A percentile compares a stretch with the other conserved stretches of the same genome.
Evolutionary conservation across 2,888 invertebrate genomes (phyloP).

Genomic region (Pristionchus maxplancki): DNA sequence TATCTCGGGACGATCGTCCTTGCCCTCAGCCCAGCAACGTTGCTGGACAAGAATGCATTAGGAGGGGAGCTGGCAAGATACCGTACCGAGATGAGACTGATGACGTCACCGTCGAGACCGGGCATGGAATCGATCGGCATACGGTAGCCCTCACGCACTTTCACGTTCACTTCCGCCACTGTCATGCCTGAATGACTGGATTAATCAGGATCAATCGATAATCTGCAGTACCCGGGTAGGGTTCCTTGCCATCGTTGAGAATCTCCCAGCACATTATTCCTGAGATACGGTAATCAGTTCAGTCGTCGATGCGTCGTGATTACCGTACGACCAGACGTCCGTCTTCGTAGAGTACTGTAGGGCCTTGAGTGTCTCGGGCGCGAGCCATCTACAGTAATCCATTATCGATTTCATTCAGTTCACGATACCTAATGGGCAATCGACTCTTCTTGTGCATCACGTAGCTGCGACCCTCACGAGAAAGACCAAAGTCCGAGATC

Average conservation of each 20-base stretch:
- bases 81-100: constrained; percentile 13
- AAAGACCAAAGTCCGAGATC: constrained; percentile 64
- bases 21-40: neutral
- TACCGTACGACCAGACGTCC: constrained; percentile 52
- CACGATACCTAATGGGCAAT: constrained; percentile 51
- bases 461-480: constrained; percentile 49
- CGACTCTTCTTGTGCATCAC: constrained; percentile 38
- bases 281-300: neutral
- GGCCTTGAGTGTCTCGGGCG: constrained; percentile 53
- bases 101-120: neutral
- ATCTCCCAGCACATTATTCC: constrained; percentile 52
- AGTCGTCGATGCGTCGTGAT: neutral
- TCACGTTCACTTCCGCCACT: constrained; percentile 54
- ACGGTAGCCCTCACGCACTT: constrained; percentile 57
- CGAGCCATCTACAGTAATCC: constrained; percentile 52
- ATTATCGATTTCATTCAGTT: neutral
- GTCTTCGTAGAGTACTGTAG: constrained; percentile 52
- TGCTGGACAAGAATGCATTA: neutral
- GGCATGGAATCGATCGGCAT: constrained; percentile 49
- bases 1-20: neutral
- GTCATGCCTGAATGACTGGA: neutral
- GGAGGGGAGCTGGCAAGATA: neutral
- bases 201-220: neutral
- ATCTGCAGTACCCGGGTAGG: constrained; percentile 15
- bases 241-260: constrained; percentile 36